These are phyloP conservation scores for Poecilia latipinna DNA, from an alignment of 2,113 vertebrate species.

Conservation along the genomic window DNA sequence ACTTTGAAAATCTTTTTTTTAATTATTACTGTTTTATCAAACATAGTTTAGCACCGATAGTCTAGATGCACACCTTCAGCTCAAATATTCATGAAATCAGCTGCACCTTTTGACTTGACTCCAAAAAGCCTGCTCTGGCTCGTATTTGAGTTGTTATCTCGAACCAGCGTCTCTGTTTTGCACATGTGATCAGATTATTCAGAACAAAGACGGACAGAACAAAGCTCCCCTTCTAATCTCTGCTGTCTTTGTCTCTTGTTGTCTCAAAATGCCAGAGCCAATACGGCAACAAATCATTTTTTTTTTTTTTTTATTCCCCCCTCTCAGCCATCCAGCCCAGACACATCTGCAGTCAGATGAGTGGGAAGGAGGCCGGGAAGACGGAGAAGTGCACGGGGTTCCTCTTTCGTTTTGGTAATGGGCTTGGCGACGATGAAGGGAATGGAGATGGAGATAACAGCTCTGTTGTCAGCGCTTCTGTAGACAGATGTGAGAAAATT, in stretches of 20 bases:
- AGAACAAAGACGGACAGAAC: conserved; percentile 57
- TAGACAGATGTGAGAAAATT: conserved; percentile 44
- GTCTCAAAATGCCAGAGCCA: conserved; percentile 59
- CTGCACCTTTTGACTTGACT: not conserved
- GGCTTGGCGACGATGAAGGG: conserved; percentile 40
- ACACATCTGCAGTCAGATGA: conserved; percentile 59
- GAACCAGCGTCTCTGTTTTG: conserved; percentile 58
- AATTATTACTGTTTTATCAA: not conserved
- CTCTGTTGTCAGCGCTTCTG: conserved; percentile 31
- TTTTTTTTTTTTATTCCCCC: conserved; percentile 19
- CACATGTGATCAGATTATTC: conserved; percentile 62
- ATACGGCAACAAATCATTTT: conserved; percentile 48
- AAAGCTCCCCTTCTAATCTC: conserved; percentile 50
- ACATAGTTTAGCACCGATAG: not conserved
- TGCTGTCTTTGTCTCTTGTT: conserved; percentile 61
- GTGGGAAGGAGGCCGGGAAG: conserved; percentile 24
- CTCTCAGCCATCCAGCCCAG: conserved; percentile 55
- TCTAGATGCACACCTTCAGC: not conserved
- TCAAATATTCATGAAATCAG: too few species aligned
- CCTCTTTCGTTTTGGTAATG: conserved; percentile 45
- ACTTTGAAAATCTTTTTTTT: not conserved
- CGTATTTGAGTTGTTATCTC: not conserved
- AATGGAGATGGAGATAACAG: conserved; percentile 47
- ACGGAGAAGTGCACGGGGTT: conserved; percentile 32
- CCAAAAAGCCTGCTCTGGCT: not conserved